These are phyloP conservation scores for Catocala nupta DNA, from an alignment of 2,888 invertebrate genomes.

Conservation along the genomic window DNA sequence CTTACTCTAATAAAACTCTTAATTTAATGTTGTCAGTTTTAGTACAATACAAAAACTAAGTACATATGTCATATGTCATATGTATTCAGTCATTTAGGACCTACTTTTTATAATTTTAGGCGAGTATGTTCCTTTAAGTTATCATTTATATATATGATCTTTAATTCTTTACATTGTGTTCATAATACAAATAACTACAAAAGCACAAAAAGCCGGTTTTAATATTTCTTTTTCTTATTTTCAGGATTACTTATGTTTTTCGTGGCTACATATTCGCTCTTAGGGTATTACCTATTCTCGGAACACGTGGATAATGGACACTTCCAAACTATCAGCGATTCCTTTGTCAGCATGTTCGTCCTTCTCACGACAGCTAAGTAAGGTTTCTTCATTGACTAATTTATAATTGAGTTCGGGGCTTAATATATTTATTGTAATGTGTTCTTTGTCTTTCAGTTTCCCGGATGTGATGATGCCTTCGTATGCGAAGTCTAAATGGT, in stretches of 20 bases:
- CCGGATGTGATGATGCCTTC: slow-evolving; percentile 98
- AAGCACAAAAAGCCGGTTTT: background rate
- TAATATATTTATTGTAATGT: background rate
- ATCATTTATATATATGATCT: no score
- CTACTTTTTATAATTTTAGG: background rate
- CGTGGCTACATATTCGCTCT: slow-evolving; percentile 93
- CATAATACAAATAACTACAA: background rate
- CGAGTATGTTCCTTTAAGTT: no score
- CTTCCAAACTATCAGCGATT: slow-evolving; percentile 92
- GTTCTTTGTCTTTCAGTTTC: slow-evolving; percentile 87
- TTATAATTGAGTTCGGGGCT: background rate
- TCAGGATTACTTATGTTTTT: slow-evolving; percentile 92
- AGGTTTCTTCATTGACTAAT: slow-evolving; percentile 67
- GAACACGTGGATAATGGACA: slow-evolving; percentile 91
- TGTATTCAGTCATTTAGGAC: background rate
- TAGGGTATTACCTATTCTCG: slow-evolving; percentile 94
- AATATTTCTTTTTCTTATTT: slow-evolving; percentile 19
- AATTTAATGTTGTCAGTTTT: background rate
- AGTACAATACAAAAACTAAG: no score
- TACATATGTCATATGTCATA: no score
- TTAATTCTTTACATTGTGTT: no score
- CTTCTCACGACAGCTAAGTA: slow-evolving; percentile 97
- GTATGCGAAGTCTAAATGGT: slow-evolving; percentile 93
- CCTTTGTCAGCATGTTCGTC: slow-evolving; percentile 96
- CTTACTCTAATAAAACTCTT: no score